phyloP scores from a whole-genome alignment of 2,113 vertebrate species.

The Bothrops jararaca region DNA sequence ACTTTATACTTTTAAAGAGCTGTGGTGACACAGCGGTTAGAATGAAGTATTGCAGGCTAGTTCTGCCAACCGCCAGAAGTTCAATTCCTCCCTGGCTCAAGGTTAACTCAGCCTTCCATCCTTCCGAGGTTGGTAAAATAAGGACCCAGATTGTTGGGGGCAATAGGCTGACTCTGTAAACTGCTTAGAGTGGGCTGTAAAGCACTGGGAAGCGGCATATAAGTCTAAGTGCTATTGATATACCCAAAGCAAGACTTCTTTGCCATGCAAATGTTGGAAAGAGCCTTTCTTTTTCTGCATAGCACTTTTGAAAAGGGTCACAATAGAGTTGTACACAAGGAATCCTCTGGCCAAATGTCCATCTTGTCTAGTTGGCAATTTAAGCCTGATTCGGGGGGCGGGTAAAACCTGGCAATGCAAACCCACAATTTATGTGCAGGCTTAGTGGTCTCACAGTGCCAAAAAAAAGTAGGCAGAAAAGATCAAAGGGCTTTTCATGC shows the following conservation, averaged over 20 bases:
- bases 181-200: background rate
- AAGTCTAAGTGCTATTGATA: background rate
- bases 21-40: background rate
- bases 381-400: background rate
- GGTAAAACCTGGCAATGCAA: slow-evolving; percentile 5
- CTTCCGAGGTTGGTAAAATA: background rate
- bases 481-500: slow-evolving; percentile 40
- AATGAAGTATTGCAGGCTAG: background rate
- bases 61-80: background rate
- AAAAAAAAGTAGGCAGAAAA: slow-evolving; percentile 21
- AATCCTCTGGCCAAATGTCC: background rate
- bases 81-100: background rate
- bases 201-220: background rate
- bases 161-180: background rate
- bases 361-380: slow-evolving; percentile 6
- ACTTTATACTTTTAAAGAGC: background rate
- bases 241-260: background rate
- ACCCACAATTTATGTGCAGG: background rate
- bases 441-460: background rate
- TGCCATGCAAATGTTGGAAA: background rate
- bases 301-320: background rate
- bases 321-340: too few species aligned
- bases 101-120: background rate
- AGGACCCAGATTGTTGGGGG: background rate
- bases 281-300: background rate